Evolutionary conservation across 2,113 vertebrate genomes (phyloP).

Genomic region (Arizona elegans): DNA sequence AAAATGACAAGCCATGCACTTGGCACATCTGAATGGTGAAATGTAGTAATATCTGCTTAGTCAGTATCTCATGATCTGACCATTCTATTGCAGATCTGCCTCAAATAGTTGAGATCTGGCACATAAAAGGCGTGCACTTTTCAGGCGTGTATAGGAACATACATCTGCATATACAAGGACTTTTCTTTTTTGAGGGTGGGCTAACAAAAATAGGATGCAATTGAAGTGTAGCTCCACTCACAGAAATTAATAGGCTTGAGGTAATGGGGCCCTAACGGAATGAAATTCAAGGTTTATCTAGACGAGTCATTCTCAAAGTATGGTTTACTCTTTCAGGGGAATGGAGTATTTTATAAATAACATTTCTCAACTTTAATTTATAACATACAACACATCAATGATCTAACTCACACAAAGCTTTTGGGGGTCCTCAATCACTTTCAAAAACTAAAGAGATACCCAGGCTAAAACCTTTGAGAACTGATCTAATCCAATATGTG

Average conservation of each 20-base stretch:
- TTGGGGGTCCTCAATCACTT: neutral
- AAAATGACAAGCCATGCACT: neutral
- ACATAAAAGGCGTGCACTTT: neutral
- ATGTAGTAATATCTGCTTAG: neutral
- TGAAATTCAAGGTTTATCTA: neutral
- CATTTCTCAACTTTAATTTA: neutral
- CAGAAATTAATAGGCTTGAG: neutral
- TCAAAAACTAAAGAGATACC: neutral
- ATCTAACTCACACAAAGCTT: neutral
- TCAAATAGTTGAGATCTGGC: neutral
- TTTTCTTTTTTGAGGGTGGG: too few relatives aligned
- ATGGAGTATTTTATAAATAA: neutral
- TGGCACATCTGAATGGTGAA: neutral
- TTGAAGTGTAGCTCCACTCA: neutral
- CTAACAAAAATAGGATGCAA: neutral
- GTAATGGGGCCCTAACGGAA: neutral
- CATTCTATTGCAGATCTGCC: neutral
- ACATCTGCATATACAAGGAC: neutral
- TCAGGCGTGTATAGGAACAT: neutral
- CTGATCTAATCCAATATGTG: neutral
- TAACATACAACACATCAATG: neutral
- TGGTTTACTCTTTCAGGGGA: neutral
- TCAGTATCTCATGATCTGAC: neutral
- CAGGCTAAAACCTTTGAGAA: neutral
- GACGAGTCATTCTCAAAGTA: neutral